Evolutionary conservation across 2,888 invertebrate genomes (phyloP).

Genomic region (Hirtodrosophila duncani): DNA sequence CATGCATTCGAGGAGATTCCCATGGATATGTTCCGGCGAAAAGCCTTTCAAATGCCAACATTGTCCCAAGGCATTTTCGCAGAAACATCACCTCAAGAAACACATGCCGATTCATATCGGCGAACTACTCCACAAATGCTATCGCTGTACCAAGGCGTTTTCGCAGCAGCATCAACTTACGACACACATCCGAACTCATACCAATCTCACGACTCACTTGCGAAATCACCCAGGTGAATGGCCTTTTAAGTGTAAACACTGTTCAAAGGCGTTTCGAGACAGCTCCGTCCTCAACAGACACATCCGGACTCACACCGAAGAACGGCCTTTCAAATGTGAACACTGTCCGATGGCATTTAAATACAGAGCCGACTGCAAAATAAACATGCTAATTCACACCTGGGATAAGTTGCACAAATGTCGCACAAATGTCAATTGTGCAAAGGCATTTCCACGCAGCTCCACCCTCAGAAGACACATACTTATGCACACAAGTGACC

Average conservation of each 20-base stretch:
- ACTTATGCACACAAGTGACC: too few species aligned
- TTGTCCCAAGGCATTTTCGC: not conserved
- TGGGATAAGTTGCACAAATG: too few species aligned
- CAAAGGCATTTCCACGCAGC: too few species aligned
- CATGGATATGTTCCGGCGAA: too few species aligned
- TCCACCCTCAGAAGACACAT: too few species aligned
- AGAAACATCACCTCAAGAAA: not conserved
- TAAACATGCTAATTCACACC: too few species aligned
- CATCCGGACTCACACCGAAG: not conserved
- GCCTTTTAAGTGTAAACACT: slow-evolving; percentile 1
- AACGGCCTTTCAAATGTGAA: too few species aligned
- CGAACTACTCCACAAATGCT: slow-evolving; percentile 1
- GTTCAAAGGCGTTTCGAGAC: slow-evolving; percentile 1
- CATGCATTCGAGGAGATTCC: too few species aligned
- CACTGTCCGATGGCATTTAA: too few species aligned
- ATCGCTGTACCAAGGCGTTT: slow-evolving; percentile 8
- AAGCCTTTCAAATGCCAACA: slow-evolving; percentile 1
- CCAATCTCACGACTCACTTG: not conserved
- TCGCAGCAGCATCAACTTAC: not conserved
- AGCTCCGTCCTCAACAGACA: not conserved
- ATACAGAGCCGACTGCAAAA: too few species aligned
- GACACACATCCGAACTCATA: too few species aligned
- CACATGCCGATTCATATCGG: not conserved
- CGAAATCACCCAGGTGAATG: slow-evolving; percentile 2
- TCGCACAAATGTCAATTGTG: too few species aligned